Base-by-base conservation (phyloP, 30 jellyfish, hydroid and myxozoan genomes). In the Turritopsis rubra region DNA sequence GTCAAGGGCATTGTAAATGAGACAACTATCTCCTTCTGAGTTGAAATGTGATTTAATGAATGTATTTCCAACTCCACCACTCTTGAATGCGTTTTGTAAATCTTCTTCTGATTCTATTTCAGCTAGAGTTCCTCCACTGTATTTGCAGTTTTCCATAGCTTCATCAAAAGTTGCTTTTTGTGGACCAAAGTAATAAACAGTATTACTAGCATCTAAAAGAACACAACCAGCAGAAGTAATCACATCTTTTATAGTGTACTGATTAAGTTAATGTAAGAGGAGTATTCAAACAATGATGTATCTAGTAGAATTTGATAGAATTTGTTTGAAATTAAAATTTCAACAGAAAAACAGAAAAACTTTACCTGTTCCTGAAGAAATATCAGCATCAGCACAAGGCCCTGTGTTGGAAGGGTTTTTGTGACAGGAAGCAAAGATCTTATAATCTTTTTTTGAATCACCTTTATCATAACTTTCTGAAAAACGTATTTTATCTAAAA, bases 321-420 rank as follows among this genome's bases (percentile, higher is more conserved):
- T n/a, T n/a, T n/a, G n/a, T n/a, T n/a, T n/a, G n/a, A n/a, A n/a
- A n/a, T n/a, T n/a, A n/a, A 41, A 41, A 41, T 41, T 41, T 41
- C 13, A 41, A 41, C 5, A 41, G 60, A 41, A 41, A 41, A 41
- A 13, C 5, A 41, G 60, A 41, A 41, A 41, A 41, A n/a, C n/a
- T n/a, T n/a, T 41, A 41, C 60, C 13, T 5, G 60, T 41, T 41
- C 60, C 60, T 41, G 60, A 41, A 3, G 60, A 68, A n/a, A 68
- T 68, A 0, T 68, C 77, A 9, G 77, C 77, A 68, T 68, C 77
- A 68, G 28, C 28, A 27, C 28, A 27, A 7, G 77, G 77, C 28
- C 77, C 77, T n/a, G 77, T n/a, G 31, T 9, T 68, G 77, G 31
- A 68, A n/a, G 77, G 77, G 17, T 27, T 8, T n/a, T 68, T n/a